These are phyloP conservation scores for Leucoptera coffeella DNA, from an alignment of 2,888 invertebrate genomes.

Conservation along the genomic window DNA sequence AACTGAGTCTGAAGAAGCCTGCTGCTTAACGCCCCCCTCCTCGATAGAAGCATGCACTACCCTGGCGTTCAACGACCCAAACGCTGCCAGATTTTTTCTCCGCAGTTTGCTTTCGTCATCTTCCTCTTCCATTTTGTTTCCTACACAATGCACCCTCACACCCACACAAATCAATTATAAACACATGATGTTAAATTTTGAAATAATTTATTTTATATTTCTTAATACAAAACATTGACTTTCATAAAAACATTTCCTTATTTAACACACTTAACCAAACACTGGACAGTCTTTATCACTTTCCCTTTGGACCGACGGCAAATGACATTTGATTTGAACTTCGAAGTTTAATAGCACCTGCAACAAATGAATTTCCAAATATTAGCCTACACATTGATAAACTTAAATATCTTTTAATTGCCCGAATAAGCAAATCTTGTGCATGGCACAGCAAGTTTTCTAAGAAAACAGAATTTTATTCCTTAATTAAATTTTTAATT, in stretches of 20 bases:
- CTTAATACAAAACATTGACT: no score
- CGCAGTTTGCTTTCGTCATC: constrained; percentile 32
- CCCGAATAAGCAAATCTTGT: no score
- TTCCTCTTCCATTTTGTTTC: constrained; percentile 29
- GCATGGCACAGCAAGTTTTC: no score
- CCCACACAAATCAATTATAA: no score
- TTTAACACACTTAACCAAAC: constrained; percentile 38
- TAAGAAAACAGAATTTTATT: no score
- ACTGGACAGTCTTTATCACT: constrained; percentile 51
- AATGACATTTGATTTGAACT: constrained; percentile 13
- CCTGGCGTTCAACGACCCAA: constrained; percentile 26
- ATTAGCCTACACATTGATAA: no score
- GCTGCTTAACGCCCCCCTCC: constrained; percentile 16
- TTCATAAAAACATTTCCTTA: constrained; percentile 1
- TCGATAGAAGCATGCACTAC: constrained; percentile 15
- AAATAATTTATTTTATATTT: not conserved
- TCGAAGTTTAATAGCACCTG: constrained; percentile 24
- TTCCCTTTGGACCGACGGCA: constrained; percentile 37
- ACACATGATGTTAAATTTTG: no score
- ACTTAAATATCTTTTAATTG: no score
- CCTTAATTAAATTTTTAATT: no score
- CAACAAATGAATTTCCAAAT: no score
- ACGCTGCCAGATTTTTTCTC: constrained; percentile 24
- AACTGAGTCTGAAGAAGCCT: constrained; percentile 52
- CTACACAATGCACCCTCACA: constrained; percentile 11